Evolutionary conservation across 2,888 invertebrate genomes (phyloP).

Genomic region (Argyra leucocephala): DNA sequence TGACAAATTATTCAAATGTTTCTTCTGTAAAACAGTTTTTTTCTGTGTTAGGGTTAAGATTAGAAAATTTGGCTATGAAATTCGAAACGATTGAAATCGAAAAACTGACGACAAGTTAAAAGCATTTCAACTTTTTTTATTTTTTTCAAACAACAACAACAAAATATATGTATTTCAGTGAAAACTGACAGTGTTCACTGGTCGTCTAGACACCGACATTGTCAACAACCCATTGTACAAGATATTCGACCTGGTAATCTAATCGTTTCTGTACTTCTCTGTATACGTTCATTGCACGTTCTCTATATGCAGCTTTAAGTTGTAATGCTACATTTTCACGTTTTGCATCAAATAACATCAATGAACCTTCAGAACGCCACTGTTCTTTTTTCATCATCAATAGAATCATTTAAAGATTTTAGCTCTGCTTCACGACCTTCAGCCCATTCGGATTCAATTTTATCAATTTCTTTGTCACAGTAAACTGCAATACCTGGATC

Average conservation of each 20-base stretch:
- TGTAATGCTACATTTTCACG: conserved; percentile 87
- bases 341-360: conserved; percentile 70
- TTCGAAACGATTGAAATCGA: too few relatives aligned
- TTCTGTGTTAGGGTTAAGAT: too few relatives aligned
- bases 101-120: too few relatives aligned
- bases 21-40: too few relatives aligned
- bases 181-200: too few relatives aligned
- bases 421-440: conserved; percentile 49
- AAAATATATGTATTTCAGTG: too few relatives aligned
- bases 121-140: too few relatives aligned
- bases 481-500: conserved; percentile 59
- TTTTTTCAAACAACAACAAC: too few relatives aligned
- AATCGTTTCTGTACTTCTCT: conserved; percentile 59
- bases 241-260: conserved; percentile 90
- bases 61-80: too few relatives aligned
- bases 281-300: conserved; percentile 50
- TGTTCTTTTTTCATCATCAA: conserved; percentile 62
- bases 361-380: conserved; percentile 70
- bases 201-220: too few relatives aligned
- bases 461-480: conserved; percentile 65
- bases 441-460: conserved; percentile 52
- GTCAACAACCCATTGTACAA: conserved; percentile 86
- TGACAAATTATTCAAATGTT: too few relatives aligned
- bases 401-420: conserved; percentile 46
- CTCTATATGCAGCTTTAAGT: conserved; percentile 79